Percentiles rank a stretch among this genome's conserved stretches.
These are phyloP conservation scores for Phallusia fumigata DNA, from an alignment of 23 tunicate genomes.

Conservation along the genomic window DNA sequence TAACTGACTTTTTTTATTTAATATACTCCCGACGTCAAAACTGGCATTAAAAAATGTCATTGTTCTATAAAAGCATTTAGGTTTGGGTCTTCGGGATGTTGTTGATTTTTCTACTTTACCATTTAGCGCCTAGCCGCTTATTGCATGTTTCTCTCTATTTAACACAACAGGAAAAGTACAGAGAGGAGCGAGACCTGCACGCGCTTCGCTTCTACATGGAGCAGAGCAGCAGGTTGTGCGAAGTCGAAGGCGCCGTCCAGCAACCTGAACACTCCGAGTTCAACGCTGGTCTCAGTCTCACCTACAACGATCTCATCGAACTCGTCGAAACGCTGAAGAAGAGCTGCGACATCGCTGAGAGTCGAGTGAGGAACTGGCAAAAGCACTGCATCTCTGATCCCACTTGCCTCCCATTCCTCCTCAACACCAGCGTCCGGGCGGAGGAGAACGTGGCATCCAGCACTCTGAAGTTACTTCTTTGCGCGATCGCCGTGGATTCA, in stretches of 20 bases:
- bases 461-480: slow-evolving; percentile 44
- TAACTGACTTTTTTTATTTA: too few species aligned
- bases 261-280: background rate
- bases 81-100: too few species aligned
- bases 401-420: background rate
- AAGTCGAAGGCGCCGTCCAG: slow-evolving; percentile 25
- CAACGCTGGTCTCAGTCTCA: slow-evolving; percentile 36
- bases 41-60: too few species aligned
- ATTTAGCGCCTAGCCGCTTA: too few species aligned
- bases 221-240: slow-evolving; percentile 35
- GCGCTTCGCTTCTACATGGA: slow-evolving; percentile 59
- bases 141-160: too few species aligned
- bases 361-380: slow-evolving; percentile 75
- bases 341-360: slow-evolving; percentile 63
- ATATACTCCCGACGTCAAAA: too few species aligned
- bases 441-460: slow-evolving; percentile 2
- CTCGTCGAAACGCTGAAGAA: slow-evolving; percentile 64
- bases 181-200: slow-evolving; percentile 72
- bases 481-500: slow-evolving; percentile 42
- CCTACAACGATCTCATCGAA: slow-evolving; percentile 71
- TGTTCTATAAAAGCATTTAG: too few species aligned
- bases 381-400: slow-evolving; percentile 15
- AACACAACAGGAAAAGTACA: slow-evolving; percentile 57
- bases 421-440: background rate
- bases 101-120: too few species aligned